phyloP scores from a whole-genome alignment of 2,797 vertebrate species.

The Cheirogaleus major region DNA sequence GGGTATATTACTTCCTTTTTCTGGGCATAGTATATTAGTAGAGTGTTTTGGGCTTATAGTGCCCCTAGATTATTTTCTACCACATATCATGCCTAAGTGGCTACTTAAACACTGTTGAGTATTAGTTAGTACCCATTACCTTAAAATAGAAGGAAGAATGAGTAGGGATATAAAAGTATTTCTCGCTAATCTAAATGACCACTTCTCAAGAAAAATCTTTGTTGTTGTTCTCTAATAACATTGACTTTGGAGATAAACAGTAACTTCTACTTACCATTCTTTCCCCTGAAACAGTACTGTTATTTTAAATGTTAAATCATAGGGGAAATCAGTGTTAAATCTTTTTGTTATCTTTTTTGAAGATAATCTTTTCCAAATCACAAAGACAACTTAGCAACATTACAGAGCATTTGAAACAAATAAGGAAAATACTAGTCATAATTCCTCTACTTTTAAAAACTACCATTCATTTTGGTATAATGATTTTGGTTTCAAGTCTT shows the following conservation, averaged over 20 bases:
- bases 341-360: slow-evolving; percentile 40
- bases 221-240: slow-evolving; percentile 28
- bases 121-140: background rate
- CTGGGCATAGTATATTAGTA: background rate
- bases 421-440: background rate
- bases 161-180: slow-evolving; percentile 16
- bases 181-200: slow-evolving; percentile 11
- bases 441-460: slow-evolving; percentile 29
- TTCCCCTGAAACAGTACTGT: background rate
- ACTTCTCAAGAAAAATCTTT: slow-evolving; percentile 38
- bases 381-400: background rate
- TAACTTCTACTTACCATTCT: slow-evolving; percentile 14
- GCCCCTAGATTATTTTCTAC: background rate
- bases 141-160: slow-evolving; percentile 41
- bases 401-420: slow-evolving; percentile 40
- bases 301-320: slow-evolving; percentile 44
- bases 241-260: background rate
- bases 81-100: background rate
- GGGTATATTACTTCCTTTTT: background rate
- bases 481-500: slow-evolving; percentile 40
- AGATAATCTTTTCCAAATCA: slow-evolving; percentile 38
- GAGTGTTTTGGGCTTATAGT: background rate
- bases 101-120: background rate
- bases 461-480: slow-evolving; percentile 42
- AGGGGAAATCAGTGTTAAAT: slow-evolving; percentile 21